Percentiles rank a stretch among this genome's conserved stretches.
phyloP scores from a whole-genome alignment of 1,140 invertebrate genomes.

The Conopomorpha cramerella region DNA sequence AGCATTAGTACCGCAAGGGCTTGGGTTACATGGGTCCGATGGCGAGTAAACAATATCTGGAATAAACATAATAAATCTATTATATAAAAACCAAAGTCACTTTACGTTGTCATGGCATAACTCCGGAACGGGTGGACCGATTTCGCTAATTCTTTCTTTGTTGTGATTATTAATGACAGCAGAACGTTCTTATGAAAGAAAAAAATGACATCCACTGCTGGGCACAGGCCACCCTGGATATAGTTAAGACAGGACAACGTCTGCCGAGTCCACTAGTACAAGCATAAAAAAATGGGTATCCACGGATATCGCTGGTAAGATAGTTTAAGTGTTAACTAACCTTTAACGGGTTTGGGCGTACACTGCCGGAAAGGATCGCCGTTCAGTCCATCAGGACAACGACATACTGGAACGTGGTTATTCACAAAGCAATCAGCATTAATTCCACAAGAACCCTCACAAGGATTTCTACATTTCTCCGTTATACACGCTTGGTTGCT shows the following conservation, averaged over 20 bases:
- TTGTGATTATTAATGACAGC: no score
- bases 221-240: no score
- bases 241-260: no score
- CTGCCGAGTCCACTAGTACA: no score
- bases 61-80: conserved; percentile 2
- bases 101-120: not conserved
- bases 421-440: conserved; percentile 77
- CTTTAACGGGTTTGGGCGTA: conserved; percentile 26
- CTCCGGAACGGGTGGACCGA: not conserved
- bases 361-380: conserved; percentile 76
- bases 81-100: not conserved
- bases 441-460: conserved; percentile 79
- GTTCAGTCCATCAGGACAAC: conserved; percentile 69
- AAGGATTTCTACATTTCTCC: conserved; percentile 80
- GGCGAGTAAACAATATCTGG: conserved; percentile 9
- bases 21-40: conserved; percentile 59
- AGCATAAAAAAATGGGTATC: no score
- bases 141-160: no score
- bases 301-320: no score
- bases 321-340: conserved; percentile 9
- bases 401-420: conserved; percentile 77
- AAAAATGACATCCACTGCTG: no score
- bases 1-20: conserved; percentile 66
- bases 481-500: conserved; percentile 76
- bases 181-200: no score